A percentile compares a stretch with the other conserved stretches of the same genome.
Evolutionary conservation across 2,113 vertebrate species (phyloP).

Genomic region (Brachypodius melanocephalos): DNA sequence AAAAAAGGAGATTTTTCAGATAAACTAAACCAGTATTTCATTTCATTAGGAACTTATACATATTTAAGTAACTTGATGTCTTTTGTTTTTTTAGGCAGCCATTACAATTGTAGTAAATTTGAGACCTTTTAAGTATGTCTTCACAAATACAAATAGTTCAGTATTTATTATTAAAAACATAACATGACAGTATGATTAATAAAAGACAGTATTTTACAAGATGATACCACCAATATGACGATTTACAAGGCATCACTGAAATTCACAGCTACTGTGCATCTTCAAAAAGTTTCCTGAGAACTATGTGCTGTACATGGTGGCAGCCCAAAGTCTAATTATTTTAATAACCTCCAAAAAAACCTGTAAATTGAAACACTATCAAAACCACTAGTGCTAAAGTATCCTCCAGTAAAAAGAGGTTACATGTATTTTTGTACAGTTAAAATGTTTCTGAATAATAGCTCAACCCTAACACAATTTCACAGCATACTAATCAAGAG

Average conservation of each 20-base stretch:
- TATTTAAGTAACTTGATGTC: background rate
- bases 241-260: background rate
- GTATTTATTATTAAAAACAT: background rate
- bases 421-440: background rate
- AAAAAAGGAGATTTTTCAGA: background rate
- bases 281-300: background rate
- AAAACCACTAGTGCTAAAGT: background rate
- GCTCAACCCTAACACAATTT: background rate
- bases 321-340: background rate
- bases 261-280: background rate
- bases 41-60: background rate
- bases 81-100: background rate
- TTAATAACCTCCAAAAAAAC: background rate
- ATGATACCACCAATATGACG: background rate
- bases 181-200: background rate
- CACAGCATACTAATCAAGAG: background rate
- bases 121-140: background rate
- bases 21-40: background rate
- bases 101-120: background rate
- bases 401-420: background rate
- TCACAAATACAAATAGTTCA: background rate
- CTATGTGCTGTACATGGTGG: background rate
- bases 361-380: background rate
- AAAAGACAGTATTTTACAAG: background rate
- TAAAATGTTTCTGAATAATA: background rate